Percentiles rank a stretch among this genome's conserved stretches.
Conservation (phyloP, 2,797 vertebrate genomes). For the Columba guinea region DNA sequence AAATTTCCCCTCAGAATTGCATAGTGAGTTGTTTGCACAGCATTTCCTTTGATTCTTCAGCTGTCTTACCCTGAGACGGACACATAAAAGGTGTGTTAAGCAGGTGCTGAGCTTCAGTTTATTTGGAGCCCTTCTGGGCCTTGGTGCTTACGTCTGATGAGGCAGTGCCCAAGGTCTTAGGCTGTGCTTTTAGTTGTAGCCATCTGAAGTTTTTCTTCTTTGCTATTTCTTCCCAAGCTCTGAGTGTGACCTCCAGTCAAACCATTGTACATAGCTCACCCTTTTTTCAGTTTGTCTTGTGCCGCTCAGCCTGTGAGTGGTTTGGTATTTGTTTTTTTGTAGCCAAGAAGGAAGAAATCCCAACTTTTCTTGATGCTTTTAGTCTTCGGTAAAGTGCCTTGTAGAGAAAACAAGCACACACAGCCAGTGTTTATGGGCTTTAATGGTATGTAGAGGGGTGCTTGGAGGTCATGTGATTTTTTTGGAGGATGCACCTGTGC, state of each 20-base stretch:
- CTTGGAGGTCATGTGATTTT: neutral
- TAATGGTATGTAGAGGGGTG: neutral
- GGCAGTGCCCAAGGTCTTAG: neutral
- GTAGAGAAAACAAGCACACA: neutral
- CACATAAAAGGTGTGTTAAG: neutral
- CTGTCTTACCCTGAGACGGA: neutral
- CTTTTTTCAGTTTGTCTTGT: neutral
- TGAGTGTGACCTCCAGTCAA: neutral
- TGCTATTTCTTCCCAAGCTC: neutral
- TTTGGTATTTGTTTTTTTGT: neutral
- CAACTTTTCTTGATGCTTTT: neutral
- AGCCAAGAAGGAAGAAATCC: neutral
- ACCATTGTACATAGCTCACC: neutral
- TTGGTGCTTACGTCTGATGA: neutral
- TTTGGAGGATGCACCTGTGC: neutral
- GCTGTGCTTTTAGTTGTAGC: neutral
- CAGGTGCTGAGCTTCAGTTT: neutral
- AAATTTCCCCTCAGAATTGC: neutral
- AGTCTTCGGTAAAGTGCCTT: neutral
- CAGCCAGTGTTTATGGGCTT: neutral
- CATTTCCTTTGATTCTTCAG: neutral
- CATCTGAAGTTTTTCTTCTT: neutral
- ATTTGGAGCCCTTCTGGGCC: neutral
- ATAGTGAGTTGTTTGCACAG: neutral
- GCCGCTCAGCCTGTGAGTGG: accelerated